phyloP scores from a whole-genome alignment of 2,113 vertebrate species.

The Neodontobutis hainanensis region DNA sequence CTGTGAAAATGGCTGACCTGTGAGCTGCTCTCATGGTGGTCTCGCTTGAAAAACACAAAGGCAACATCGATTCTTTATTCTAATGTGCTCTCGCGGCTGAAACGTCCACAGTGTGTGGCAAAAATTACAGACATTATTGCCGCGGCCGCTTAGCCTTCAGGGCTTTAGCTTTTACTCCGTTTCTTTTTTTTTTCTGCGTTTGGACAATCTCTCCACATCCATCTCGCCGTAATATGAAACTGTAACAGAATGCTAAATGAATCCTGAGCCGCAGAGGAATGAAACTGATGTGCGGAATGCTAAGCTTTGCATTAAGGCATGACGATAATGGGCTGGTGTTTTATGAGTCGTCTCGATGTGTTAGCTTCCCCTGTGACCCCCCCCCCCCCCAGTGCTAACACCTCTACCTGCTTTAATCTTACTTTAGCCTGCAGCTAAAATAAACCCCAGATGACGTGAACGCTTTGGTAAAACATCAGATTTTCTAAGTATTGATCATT shows the following conservation, averaged over 20 bases:
- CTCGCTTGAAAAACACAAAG: constrained; percentile 15
- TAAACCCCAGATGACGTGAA: constrained; percentile 78
- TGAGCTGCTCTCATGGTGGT: neutral
- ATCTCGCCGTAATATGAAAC: constrained; percentile 63
- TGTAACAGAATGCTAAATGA: constrained; percentile 79
- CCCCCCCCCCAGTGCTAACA: constrained; percentile 10
- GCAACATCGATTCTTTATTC: constrained; percentile 21
- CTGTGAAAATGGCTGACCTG: constrained; percentile 14
- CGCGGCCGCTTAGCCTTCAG: constrained; percentile 11
- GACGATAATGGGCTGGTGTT: constrained; percentile 77
- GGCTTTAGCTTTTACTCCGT: neutral
- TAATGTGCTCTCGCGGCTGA: constrained; percentile 18
- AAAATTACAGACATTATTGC: constrained; percentile 35
- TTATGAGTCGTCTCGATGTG: constrained; percentile 72
- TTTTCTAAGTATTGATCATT: constrained; percentile 74
- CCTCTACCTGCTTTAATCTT: constrained; percentile 74
- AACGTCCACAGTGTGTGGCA: constrained; percentile 20
- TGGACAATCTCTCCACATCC: constrained; percentile 18
- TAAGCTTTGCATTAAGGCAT: constrained; percentile 79
- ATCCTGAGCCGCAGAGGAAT: constrained; percentile 65
- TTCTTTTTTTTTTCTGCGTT: neutral
- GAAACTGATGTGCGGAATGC: constrained; percentile 76
- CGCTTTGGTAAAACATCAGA: constrained; percentile 75
- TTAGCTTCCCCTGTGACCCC: constrained; percentile 28
- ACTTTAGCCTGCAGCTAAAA: constrained; percentile 71